Evolutionary conservation across 2,113 vertebrate genomes (phyloP), one percentile per base, ranked within the genome.

Genomic region (Craseonycteris thonglongyai): DNA sequence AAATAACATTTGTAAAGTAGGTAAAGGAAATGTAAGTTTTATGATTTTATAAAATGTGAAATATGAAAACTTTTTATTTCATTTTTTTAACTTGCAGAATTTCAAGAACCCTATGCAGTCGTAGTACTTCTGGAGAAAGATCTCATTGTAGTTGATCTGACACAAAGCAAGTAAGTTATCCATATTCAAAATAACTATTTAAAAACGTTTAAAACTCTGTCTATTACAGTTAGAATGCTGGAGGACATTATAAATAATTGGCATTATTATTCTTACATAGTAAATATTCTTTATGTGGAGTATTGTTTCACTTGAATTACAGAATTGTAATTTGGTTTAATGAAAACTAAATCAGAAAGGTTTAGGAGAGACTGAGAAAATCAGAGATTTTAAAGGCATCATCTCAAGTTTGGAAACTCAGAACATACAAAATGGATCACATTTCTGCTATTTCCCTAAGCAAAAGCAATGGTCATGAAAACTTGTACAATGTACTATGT

Each of bases 81-180:
- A 92, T 91, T 28, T 72, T 58, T 74, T 69, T 96, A 56, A 13
- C 81, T 98, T 97, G 54, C 98, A 99, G 99, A 99, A 97, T 98
- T 99, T 98, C 99, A 99, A 98, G 99, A 99, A 94, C 99, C 99
- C 8, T 99, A 99, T 93, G 99, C 99, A n/a, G 99, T 99, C 63
- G 99, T 98, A 92, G 99, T 99, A 61, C 99, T 99, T 93, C 97
- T 99, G 97, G 99, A 99, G 97, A 99, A 99, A 98, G 99, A 99
- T 98, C 98, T 99, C 81, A 99, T 99, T 87, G 99, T 99, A 24
- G 98, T 99, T 97, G 99, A 99, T 97, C 98, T 99, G 95, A 99
- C 99, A 93, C 99, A 99, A 98, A 99, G 98, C 99, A 99, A 99
- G 99, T 99, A 99, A 98, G 99, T 99, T 93, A 75, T 58, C 78